A percentile compares a stretch with the other conserved stretches of the same genome.
Conservation (phyloP, 2,113 vertebrate genomes). For the Macquaria australasica region DNA sequence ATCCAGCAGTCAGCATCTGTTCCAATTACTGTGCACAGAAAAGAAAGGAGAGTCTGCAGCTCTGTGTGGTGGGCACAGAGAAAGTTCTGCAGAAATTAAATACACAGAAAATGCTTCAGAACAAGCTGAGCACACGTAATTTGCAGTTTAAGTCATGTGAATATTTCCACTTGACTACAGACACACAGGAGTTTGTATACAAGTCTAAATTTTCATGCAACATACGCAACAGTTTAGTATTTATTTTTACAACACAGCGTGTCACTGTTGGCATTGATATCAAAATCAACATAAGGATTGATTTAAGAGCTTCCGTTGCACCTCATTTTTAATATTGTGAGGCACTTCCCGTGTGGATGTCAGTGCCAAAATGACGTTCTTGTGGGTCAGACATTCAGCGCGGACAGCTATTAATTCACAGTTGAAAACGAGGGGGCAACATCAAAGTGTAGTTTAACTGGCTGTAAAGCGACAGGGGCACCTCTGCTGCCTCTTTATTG, state of each 20-base stretch:
- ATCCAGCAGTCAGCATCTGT: conserved; percentile 55
- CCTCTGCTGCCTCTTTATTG: conserved; percentile 77
- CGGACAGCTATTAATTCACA: conserved; percentile 75
- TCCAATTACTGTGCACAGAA: conserved; percentile 37
- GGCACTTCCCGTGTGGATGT: conserved; percentile 39
- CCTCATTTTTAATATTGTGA: not conserved
- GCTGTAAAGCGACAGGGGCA: conserved; percentile 82
- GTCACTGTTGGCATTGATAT: not conserved
- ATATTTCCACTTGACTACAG: conserved; percentile 51
- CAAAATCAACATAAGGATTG: not conserved
- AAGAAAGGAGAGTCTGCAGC: conserved; percentile 8
- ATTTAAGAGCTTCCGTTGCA: not conserved
- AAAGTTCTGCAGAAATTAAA: conserved; percentile 18
- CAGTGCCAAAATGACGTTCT: conserved; percentile 48
- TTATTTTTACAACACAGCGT: not conserved
- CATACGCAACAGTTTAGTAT: not conserved
- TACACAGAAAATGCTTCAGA: not conserved
- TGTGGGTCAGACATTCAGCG: conserved; percentile 66
- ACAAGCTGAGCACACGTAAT: not conserved
- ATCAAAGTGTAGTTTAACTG: conserved; percentile 87
- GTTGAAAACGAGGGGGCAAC: conserved; percentile 74
- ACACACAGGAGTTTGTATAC: conserved; percentile 8
- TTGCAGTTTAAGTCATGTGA: not conserved
- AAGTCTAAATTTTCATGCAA: conserved; percentile 2
- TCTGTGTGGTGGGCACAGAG: conserved; percentile 5